Percentiles rank a stretch among this genome's conserved stretches.
These are phyloP conservation scores for Phenacoccus solenopsis DNA, from an alignment of 1,140 invertebrate genomes.

Conservation along the genomic window DNA sequence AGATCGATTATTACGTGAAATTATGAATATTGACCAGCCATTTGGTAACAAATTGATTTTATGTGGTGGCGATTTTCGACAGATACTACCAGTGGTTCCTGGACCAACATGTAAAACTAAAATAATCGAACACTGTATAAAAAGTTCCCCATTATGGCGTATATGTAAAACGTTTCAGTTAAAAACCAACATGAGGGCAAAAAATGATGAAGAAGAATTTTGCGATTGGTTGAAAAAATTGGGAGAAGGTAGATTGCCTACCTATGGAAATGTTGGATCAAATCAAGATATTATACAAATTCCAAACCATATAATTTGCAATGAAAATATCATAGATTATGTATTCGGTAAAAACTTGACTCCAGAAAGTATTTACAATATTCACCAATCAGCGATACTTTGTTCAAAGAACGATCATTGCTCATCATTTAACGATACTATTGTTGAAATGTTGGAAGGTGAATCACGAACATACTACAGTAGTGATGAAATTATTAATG, in stretches of 20 bases:
- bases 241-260: background rate
- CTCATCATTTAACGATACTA: background rate
- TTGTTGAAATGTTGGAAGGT: background rate
- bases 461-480: background rate
- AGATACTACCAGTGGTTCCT: slow-evolving; percentile 7
- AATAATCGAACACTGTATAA: background rate
- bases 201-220: background rate
- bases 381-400: background rate
- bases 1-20: background rate
- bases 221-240: background rate
- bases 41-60: slow-evolving; percentile 16
- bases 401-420: slow-evolving; percentile 1
- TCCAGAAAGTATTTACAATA: background rate
- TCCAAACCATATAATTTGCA: background rate
- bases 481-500: too few relatives aligned
- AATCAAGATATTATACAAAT: too few relatives aligned
- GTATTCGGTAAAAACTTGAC: background rate
- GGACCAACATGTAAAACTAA: background rate
- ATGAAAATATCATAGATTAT: background rate
- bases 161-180: background rate
- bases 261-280: background rate
- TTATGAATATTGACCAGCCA: background rate
- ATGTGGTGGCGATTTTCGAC: slow-evolving; percentile 19
- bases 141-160: background rate
- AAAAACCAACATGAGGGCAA: background rate